Conservation (phyloP, 2,797 vertebrate genomes). For the Gymnoscopelus microlampas region DNA sequence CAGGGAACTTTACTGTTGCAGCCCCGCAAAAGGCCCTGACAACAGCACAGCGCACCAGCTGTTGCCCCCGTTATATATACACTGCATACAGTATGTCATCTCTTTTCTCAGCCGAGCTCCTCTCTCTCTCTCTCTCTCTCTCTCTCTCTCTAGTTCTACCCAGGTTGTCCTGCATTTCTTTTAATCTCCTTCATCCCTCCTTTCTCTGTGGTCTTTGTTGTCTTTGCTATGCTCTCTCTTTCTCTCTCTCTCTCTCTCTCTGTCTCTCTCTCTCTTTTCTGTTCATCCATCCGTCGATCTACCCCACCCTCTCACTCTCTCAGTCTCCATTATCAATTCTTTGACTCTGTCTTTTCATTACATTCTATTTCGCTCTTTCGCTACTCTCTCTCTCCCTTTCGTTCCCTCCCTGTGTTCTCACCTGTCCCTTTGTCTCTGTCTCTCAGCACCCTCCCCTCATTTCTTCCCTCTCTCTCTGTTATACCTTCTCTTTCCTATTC, state of each 20-base stretch:
- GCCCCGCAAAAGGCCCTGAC: conserved; percentile 42
- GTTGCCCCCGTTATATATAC: conserved; percentile 65
- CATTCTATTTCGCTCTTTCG: background rate
- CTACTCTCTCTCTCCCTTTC: background rate
- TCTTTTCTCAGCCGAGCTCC: conserved; percentile 50
- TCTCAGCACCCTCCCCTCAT: background rate
- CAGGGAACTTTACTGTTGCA: conserved; percentile 51
- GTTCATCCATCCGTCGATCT: conserved; percentile 46
- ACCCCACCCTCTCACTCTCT: too few relatives aligned
- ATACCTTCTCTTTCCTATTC: background rate
- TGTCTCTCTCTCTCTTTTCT: conserved; percentile 16
- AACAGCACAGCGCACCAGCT: conserved; percentile 67
- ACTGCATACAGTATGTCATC: conserved; percentile 51
- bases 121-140: conserved; percentile 36
- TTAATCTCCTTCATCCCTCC: conserved; percentile 21
- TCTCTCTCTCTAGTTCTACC: background rate
- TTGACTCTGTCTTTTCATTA: too few relatives aligned
- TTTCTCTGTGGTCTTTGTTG: conserved; percentile 30
- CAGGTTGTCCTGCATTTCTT: too few relatives aligned
- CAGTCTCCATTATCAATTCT: too few relatives aligned
- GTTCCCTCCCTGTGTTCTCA: background rate
- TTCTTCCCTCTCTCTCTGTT: background rate
- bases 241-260: background rate
- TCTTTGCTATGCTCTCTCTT: background rate
- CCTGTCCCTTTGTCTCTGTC: too few relatives aligned